A percentile compares a stretch with the other conserved stretches of the same genome.
Conservation (phyloP, 2,113 vertebrate species). For the Raja brachyura region DNA sequence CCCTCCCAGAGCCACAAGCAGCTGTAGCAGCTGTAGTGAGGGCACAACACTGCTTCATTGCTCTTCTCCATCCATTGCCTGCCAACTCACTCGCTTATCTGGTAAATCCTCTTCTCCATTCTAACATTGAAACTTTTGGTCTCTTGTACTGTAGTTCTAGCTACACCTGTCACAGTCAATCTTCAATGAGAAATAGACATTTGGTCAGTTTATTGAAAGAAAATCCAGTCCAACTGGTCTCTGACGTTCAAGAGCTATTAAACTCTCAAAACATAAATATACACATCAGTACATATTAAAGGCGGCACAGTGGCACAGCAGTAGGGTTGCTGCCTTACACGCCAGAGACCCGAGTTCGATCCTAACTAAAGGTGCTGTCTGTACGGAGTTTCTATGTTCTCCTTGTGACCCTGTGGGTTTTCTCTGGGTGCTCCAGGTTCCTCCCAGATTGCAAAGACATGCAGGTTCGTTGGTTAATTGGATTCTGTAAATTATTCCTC, state of each 20-base stretch:
- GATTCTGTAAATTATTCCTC: too few species aligned
- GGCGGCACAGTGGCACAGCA: neutral
- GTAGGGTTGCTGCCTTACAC: too few species aligned
- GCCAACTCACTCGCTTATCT: neutral
- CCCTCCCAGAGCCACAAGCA: neutral
- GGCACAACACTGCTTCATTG: conserved; percentile 5
- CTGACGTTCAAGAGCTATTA: neutral
- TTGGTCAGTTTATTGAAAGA: neutral
- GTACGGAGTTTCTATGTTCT: too few species aligned
- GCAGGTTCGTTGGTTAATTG: too few species aligned
- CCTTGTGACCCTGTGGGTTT: too few species aligned
- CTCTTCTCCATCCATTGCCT: neutral
- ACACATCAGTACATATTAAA: neutral
- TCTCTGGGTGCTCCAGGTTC: too few species aligned
- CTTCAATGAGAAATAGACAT: neutral
- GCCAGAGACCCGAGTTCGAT: too few species aligned
- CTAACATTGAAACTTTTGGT: neutral
- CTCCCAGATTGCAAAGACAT: too few species aligned
- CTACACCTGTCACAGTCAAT: neutral
- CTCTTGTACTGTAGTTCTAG: neutral
- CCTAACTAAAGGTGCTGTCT: too few species aligned
- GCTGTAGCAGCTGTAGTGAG: neutral
- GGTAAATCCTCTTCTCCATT: neutral
- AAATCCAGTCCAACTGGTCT: too few species aligned
- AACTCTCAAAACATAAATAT: neutral